phyloP scores from a whole-genome alignment of 2,113 vertebrate genomes.

The Scophthalmus maximus region DNA sequence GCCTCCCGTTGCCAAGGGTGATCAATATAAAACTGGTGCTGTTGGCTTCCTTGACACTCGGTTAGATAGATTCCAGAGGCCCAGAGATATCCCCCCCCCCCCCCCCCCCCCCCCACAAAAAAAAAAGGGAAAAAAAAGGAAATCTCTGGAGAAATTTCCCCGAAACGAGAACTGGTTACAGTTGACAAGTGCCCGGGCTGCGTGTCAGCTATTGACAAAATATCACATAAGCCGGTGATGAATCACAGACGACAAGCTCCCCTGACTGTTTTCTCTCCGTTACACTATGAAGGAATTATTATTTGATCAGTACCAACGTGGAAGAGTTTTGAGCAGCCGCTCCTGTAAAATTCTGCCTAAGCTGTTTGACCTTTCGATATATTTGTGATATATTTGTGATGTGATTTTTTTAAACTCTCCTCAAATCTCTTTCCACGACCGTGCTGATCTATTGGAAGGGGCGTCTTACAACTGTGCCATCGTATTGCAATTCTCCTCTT shows the following conservation, averaged over 20 bases:
- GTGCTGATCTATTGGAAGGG: background rate
- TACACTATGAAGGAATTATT: background rate
- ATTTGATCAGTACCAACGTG: background rate
- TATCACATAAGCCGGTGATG: background rate
- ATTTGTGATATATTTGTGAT: background rate
- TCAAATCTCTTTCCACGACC: background rate
- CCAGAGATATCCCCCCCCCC: too few relatives aligned
- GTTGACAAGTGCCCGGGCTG: background rate
- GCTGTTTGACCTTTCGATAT: background rate
- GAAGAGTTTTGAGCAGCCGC: background rate
- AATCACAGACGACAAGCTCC: background rate
- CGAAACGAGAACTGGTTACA: background rate
- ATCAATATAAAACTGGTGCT: background rate
- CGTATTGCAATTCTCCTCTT: background rate
- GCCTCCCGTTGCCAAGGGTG: slow-evolving; percentile 3
- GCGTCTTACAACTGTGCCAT: background rate
- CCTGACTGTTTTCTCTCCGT: background rate
- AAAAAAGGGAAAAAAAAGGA: background rate
- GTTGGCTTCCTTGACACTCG: background rate
- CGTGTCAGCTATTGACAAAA: slow-evolving; percentile 28
- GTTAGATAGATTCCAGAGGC: slow-evolving; percentile 4
- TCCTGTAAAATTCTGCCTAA: background rate
- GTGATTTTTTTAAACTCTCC: too few relatives aligned
- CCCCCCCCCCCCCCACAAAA: too few relatives aligned
- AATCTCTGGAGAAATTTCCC: slow-evolving; percentile 10